phyloP scores from a whole-genome alignment of 2,113 vertebrate genomes.

The Daubentonia madagascariensis region DNA sequence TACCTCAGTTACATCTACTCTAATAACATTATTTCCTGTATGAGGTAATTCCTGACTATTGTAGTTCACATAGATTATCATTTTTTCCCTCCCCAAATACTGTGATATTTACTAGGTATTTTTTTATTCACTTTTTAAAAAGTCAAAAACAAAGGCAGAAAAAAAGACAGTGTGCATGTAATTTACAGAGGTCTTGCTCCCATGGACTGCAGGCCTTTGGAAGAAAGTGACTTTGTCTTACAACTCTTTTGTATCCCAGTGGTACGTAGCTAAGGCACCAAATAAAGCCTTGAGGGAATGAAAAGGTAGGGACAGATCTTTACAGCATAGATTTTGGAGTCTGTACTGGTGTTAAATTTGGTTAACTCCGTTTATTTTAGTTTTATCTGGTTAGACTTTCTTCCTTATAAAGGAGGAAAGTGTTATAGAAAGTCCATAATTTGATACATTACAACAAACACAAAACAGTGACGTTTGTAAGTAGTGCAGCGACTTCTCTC shows the following conservation, averaged over 20 bases:
- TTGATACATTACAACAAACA: background rate
- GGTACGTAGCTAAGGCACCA: background rate
- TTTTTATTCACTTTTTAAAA: background rate
- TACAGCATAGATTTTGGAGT: background rate
- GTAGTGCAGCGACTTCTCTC: background rate
- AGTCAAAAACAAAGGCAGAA: background rate
- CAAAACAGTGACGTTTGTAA: background rate
- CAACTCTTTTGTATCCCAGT: background rate
- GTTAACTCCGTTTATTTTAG: slow-evolving; percentile 31
- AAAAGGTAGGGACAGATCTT: background rate
- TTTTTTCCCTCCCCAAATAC: background rate
- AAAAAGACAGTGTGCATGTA: background rate
- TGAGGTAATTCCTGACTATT: background rate
- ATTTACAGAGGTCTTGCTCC: background rate
- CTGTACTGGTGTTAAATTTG: background rate
- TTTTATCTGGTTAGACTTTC: slow-evolving; percentile 11
- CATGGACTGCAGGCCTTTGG: background rate
- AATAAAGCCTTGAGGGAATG: background rate
- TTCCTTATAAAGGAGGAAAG: background rate
- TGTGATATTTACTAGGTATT: background rate
- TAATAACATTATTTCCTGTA: background rate
- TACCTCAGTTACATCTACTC: background rate
- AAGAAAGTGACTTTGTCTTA: background rate
- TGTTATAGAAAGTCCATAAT: background rate
- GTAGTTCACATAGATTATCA: background rate